Evolutionary conservation across 2,888 invertebrate genomes (phyloP).

Genomic region (Blastobasis adustella): DNA sequence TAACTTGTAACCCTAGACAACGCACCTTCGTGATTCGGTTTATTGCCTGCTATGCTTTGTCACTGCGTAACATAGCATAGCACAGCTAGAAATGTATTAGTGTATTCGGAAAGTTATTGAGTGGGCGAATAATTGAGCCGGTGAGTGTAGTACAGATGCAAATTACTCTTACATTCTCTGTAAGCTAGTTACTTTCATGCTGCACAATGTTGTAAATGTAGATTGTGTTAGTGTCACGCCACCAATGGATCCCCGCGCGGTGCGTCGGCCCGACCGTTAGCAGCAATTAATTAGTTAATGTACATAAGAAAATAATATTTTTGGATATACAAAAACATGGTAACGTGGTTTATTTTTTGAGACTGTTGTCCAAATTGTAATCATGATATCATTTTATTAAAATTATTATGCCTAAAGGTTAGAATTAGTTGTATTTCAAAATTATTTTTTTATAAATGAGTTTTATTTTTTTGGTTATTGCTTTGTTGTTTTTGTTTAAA

Average conservation of each 20-base stretch:
- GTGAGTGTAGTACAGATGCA: no score
- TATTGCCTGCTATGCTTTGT: no score
- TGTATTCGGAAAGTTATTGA: no score
- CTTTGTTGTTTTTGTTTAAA: slow-evolving; percentile 36
- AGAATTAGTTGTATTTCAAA: slow-evolving; percentile 43
- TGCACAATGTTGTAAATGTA: no score
- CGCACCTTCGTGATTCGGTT: no score
- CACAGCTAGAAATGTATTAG: no score
- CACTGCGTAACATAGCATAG: no score
- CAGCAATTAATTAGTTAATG: slow-evolving; percentile 19
- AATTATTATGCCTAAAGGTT: slow-evolving; percentile 40
- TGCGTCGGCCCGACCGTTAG: neutral
- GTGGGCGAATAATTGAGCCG: no score
- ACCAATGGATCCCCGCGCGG: neutral
- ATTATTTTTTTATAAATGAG: slow-evolving; percentile 54
- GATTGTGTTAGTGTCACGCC: neutral
- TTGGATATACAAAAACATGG: slow-evolving; percentile 51
- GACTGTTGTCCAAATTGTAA: slow-evolving; percentile 66
- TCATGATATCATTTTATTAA: slow-evolving; percentile 50
- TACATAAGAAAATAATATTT: slow-evolving; percentile 61
- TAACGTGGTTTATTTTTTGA: slow-evolving; percentile 64
- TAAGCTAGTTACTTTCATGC: no score
- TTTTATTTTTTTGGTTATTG: slow-evolving; percentile 54
- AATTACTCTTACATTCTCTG: no score
- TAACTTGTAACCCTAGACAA: no score